Percentiles rank a stretch among this genome's conserved stretches.
Evolutionary conservation across 2,797 vertebrate genomes (phyloP).

Genomic region (Sus cebifrons): DNA sequence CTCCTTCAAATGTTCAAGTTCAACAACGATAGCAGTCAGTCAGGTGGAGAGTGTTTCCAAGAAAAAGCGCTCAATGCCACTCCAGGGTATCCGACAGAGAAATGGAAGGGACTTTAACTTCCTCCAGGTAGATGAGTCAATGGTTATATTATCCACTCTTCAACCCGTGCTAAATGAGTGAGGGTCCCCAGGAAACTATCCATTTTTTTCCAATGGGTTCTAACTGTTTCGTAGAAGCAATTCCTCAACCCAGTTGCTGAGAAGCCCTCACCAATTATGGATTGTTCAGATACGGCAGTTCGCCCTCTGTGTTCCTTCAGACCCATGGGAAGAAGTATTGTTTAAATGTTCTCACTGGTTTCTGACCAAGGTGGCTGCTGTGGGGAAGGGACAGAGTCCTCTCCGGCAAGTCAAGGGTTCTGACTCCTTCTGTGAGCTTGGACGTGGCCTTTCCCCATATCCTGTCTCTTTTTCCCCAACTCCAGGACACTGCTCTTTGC

Average conservation of each 20-base stretch:
- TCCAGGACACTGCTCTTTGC: neutral
- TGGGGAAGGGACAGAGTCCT: neutral
- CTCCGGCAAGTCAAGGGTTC: neutral
- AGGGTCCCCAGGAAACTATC: constrained; percentile 73
- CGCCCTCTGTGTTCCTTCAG: neutral
- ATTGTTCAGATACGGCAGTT: constrained; percentile 49
- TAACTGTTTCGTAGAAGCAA: constrained; percentile 49
- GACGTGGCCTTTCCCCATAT: neutral
- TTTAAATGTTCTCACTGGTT: constrained; percentile 22
- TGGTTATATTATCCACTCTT: constrained; percentile 65
- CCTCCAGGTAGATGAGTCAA: constrained; percentile 69
- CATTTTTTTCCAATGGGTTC: constrained; percentile 50
- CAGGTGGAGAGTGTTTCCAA: constrained; percentile 63
- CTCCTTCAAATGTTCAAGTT: constrained; percentile 80
- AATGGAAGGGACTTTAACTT: constrained; percentile 75
- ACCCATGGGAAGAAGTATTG: constrained; percentile 48
- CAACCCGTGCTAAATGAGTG: constrained; percentile 72
- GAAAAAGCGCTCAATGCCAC: constrained; percentile 62
- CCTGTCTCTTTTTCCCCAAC: neutral
- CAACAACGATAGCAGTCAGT: neutral
- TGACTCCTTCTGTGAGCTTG: neutral
- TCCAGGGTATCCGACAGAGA: constrained; percentile 62
- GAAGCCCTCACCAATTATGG: constrained; percentile 18
- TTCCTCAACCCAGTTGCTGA: constrained; percentile 67
- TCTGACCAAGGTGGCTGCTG: neutral